Percentiles rank a stretch among this genome's conserved stretches.
Conservation (phyloP, 1,140 invertebrate genomes). For the Drosophila funebris region DNA sequence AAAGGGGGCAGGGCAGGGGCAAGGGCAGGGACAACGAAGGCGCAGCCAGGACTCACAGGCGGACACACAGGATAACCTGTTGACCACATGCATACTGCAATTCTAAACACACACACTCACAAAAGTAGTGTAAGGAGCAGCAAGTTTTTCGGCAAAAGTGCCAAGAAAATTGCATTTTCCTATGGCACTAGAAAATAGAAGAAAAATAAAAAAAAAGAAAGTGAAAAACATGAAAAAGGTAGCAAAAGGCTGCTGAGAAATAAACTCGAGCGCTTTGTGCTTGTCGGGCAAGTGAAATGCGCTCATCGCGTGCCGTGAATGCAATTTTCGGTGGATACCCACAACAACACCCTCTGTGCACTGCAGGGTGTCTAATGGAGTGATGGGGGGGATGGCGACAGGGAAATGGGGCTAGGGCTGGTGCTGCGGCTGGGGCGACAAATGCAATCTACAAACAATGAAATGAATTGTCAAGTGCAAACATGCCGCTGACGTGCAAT, state of each 20-base stretch:
- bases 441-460: conserved; percentile 83
- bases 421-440: conserved; percentile 38
- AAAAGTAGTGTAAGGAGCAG: conserved; percentile 14
- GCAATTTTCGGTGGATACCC: conserved; percentile 66
- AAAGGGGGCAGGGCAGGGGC: neutral
- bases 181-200: conserved; percentile 16
- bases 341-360: conserved; percentile 14
- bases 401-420: neutral
- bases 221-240: conserved; percentile 58
- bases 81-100: conserved; percentile 80
- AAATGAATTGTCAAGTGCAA: conserved; percentile 83
- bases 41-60: conserved; percentile 41
- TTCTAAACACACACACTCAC: conserved; percentile 42
- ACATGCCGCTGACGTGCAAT: conserved; percentile 79
- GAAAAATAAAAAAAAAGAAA: neutral
- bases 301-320: conserved; percentile 81
- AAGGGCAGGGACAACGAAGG: neutral
- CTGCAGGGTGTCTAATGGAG: conserved; percentile 18
- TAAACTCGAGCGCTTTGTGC: conserved; percentile 72
- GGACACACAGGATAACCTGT: conserved; percentile 74
- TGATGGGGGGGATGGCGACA: neutral
- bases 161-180: conserved; percentile 81
- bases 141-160: conserved; percentile 77
- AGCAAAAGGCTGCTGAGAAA: conserved; percentile 73
- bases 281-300: conserved; percentile 68